Base-by-base conservation (phyloP, 2,888 invertebrate genomes). In the Lamellibrachia satsuma region DNA sequence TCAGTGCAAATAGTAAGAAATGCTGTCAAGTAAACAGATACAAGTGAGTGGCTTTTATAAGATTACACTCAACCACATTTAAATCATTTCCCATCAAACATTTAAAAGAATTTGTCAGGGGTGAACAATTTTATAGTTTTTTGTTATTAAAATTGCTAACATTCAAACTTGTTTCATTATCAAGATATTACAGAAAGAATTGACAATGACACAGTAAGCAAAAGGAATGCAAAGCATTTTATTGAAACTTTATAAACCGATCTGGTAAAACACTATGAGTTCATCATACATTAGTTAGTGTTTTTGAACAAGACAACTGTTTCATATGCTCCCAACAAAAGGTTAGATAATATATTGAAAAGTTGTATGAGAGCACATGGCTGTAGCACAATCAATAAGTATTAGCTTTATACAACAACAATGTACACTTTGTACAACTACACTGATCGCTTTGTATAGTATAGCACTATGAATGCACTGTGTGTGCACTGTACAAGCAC, bases 1-100 rank as follows among this genome's bases (percentile, higher is more conserved):
- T n/a, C 15, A 51, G 91, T 92, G 57, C 55, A 51, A 27, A 92
- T 75, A 92, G 22, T 15, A 92, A 57, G 39, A 75, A 75, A 75
- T 55, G 75, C 75, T 75, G 75, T 75, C 75, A 75, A n/a, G 75
- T 75, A 9, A 55, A 75, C n/a, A 11, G 15, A 22, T 75, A 22
- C 22, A 75, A 75, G 75, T 22, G 15, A 22, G 75, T 75, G 15
- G 75, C 22, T 22, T 75, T 75, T 75, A 15, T 15, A 75, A 22
- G 15, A 15, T 75, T 22, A 75, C 3, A 75, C 22, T 22, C 75
- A 75, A n/a, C 15, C 22, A 75, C 75, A 75, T 22, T 75, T 11
- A 75, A 75, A 75, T 75, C 22, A 75, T 75, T 3, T 55, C 55
- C 9, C 55, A 3, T 39, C 7, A 55, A 55, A 9, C 55, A 55